Evolutionary conservation across 2,797 vertebrate species (phyloP), one percentile per base, ranked within the genome.

Genomic region (Catharus ustulatus): DNA sequence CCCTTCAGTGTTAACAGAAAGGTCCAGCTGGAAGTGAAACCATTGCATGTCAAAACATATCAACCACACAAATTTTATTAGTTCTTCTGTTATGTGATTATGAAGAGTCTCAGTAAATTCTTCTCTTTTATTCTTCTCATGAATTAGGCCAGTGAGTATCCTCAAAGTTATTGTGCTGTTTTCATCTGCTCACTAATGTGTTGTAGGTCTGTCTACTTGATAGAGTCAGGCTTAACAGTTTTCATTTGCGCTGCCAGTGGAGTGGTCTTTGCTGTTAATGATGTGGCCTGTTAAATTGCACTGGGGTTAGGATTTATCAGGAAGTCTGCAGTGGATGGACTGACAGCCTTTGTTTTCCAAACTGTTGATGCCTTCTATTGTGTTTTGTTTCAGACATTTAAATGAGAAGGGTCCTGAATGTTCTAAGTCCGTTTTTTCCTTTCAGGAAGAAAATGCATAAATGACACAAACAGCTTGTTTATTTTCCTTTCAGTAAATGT

Each of bases 341-440:
- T 51, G 61, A 61, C 66, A 80, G 86, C 67, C 66, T 96, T 97
- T 96, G 93, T 96, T 96, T 93, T 88, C 59, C 86, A 68, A 87
- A 93, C 59, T 74, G 89, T 95, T 96, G 82, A 93, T 94, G 83
- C 64, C 87, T 95, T 95, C 90, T n/a, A 90, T 93, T 97, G 91
- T 94, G 62, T 87, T 96, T 89, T 77, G 81, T 91, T 91, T 80
- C 91, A 93, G 91, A 94, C 81, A 77, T 95, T 95, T 94, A 91
- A 96, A 93, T 91, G 91, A 96, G 96, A 97, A 86, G 79, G 86
- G 58, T 94, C 94, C 94, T 96, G 96, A 97, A 96, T 89, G 85
- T 97, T 97, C 95, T 20, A 91, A 96, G 84, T 92, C 51, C 30
- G 45, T 88, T 81, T 87, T 93, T 86, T 71, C n/a, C 62, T 96